phyloP scores from a whole-genome alignment of 2,888 invertebrate species.

The Apamea sordens region DNA sequence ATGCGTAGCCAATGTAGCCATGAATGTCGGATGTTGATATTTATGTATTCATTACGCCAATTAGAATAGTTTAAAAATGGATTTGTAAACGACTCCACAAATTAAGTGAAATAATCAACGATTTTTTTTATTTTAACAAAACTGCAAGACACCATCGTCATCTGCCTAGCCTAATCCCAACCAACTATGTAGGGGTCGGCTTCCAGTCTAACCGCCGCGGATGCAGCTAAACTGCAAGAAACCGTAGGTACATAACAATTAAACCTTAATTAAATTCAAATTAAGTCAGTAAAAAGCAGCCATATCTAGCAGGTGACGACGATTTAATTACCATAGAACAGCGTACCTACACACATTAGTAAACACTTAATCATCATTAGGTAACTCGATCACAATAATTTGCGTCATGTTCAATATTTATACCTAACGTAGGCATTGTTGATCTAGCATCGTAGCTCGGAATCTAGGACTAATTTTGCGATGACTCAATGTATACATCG shows the following conservation, averaged over 20 bases:
- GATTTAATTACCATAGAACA: background rate
- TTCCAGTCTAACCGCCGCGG: background rate
- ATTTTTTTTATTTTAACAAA: background rate
- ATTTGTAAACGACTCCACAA: background rate
- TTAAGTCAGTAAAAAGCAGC: background rate
- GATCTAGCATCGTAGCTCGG: background rate
- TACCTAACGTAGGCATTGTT: constrained; percentile 1
- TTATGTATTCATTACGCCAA: constrained; percentile 10
- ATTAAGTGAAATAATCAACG: background rate
- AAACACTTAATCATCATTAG: constrained; percentile 10
- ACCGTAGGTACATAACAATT: background rate
- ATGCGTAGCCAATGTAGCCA: background rate
- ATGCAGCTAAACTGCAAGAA: background rate
- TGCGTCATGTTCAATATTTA: background rate
- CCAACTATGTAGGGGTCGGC: background rate
- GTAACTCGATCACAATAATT: background rate
- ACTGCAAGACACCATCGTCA: background rate
- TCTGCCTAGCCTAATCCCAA: background rate
- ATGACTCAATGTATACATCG: constrained; percentile 7
- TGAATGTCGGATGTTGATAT: background rate
- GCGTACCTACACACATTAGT: background rate
- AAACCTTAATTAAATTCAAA: background rate
- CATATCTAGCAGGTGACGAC: background rate
- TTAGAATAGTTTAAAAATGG: background rate
- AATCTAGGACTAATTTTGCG: background rate